These are phyloP conservation scores for Rhyacophila evoluta DNA, from an alignment of 2,888 invertebrate species.

Conservation along the genomic window DNA sequence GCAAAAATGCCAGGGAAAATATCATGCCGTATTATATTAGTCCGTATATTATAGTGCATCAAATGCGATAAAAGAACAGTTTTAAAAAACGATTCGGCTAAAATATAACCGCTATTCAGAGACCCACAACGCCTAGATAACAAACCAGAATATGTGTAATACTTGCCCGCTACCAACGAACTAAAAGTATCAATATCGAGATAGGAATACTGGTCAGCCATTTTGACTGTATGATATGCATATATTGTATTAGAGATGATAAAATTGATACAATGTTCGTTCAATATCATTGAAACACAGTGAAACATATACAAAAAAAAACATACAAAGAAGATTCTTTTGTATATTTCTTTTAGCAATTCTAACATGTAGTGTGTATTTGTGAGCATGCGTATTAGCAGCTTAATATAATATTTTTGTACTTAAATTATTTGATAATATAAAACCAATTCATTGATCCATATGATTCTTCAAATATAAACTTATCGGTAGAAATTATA, in stretches of 20 bases:
- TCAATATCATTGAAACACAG: background rate
- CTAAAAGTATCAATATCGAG: background rate
- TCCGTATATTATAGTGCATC: no score
- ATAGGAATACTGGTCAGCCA: background rate
- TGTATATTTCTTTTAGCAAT: no score
- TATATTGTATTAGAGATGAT: no score
- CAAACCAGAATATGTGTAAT: background rate
- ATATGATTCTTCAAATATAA: no score
- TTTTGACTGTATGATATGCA: background rate
- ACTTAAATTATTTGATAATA: no score
- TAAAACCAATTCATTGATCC: no score
- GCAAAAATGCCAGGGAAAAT: no score
- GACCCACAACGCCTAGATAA: background rate
- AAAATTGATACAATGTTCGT: background rate
- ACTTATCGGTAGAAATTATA: no score
- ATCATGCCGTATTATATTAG: no score
- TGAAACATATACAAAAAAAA: background rate
- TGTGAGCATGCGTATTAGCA: no score
- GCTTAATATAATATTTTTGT: no score
- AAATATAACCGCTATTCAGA: background rate
- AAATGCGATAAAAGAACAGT: background rate
- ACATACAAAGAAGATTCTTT: background rate
- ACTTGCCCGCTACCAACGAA: background rate
- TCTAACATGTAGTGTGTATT: no score
- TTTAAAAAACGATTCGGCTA: background rate